Conservation (phyloP, 2,888 invertebrate species). For the Strigamia crassipes region DNA sequence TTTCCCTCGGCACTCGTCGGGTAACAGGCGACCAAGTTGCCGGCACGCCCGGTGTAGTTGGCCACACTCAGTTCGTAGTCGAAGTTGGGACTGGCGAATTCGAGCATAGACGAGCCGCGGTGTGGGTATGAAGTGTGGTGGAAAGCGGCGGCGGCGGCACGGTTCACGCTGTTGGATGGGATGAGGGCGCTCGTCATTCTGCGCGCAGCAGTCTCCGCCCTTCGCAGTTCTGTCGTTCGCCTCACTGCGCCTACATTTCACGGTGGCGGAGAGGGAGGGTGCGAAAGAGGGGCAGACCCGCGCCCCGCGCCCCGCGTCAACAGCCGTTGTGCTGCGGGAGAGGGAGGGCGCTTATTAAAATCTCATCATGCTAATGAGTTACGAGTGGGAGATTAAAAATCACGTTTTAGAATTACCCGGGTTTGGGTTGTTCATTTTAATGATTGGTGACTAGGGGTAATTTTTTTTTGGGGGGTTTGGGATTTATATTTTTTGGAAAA, state of each 20-base stretch:
- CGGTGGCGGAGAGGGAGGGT: background rate
- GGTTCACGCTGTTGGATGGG: conserved; percentile 50
- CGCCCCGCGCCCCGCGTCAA: background rate
- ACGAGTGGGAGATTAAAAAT: background rate
- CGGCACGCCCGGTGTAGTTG: conserved; percentile 48
- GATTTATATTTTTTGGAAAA: too few species aligned
- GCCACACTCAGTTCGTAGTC: conserved; percentile 51
- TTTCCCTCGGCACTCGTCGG: conserved; percentile 47
- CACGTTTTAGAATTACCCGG: too few species aligned
- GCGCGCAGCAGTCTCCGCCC: background rate
- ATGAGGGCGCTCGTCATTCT: conserved; percentile 49
- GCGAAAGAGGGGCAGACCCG: background rate
- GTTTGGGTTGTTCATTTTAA: too few species aligned
- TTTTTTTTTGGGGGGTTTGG: too few species aligned
- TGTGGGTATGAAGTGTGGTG: conserved; percentile 45
- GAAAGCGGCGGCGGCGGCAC: conserved; percentile 43
- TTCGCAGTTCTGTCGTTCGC: background rate
- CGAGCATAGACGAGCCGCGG: conserved; percentile 48
- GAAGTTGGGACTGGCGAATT: conserved; percentile 51
- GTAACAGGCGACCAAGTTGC: conserved; percentile 49
- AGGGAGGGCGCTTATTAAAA: background rate
- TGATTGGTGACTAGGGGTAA: too few species aligned
- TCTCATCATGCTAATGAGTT: conserved; percentile 1
- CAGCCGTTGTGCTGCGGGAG: background rate
- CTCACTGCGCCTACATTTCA: background rate